These are phyloP conservation scores for Temnothorax unifasciatus DNA, from an alignment of 2,888 invertebrate genomes.

Conservation along the genomic window DNA sequence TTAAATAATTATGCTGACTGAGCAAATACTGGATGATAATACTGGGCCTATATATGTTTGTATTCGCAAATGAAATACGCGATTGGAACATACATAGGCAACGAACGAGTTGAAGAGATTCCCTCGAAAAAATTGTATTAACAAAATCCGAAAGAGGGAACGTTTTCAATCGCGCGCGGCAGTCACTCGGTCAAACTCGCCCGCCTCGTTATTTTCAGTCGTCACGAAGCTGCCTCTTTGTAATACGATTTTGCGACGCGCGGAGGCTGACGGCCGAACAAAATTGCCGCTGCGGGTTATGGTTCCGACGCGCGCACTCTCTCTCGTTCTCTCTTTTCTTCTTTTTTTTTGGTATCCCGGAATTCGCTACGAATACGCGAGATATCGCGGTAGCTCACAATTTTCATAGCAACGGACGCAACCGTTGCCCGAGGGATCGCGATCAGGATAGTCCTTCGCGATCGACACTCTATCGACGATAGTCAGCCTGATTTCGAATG, in stretches of 20 bases:
- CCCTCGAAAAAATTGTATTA: slow-evolving; percentile 42
- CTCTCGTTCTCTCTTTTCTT: slow-evolving; percentile 19
- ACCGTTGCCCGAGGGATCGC: slow-evolving; percentile 74
- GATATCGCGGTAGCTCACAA: slow-evolving; percentile 76
- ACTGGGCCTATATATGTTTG: background rate
- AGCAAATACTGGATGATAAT: background rate
- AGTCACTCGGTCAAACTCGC: slow-evolving; percentile 43
- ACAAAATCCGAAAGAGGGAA: slow-evolving; percentile 37
- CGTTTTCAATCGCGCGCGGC: slow-evolving; percentile 33
- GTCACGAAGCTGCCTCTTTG: slow-evolving; percentile 53
- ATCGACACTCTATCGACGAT: slow-evolving; percentile 67
- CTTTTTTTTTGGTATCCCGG: slow-evolving; percentile 3
- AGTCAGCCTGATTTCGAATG: slow-evolving; percentile 78
- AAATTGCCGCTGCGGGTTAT: slow-evolving; percentile 74
- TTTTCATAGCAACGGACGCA: slow-evolving; percentile 70
- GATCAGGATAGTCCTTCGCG: slow-evolving; percentile 66
- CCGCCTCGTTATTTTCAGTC: slow-evolving; percentile 52
- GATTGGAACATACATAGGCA: background rate
- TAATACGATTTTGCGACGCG: slow-evolving; percentile 52
- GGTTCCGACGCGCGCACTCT: slow-evolving; percentile 57
- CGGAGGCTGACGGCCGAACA: slow-evolving; percentile 58
- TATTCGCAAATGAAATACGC: slow-evolving; percentile 7
- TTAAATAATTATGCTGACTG: background rate
- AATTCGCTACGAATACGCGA: slow-evolving; percentile 61
- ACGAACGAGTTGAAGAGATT: background rate